Base-by-base conservation (phyloP, 2,888 invertebrate species). In the Lasioglossum marginatum region DNA sequence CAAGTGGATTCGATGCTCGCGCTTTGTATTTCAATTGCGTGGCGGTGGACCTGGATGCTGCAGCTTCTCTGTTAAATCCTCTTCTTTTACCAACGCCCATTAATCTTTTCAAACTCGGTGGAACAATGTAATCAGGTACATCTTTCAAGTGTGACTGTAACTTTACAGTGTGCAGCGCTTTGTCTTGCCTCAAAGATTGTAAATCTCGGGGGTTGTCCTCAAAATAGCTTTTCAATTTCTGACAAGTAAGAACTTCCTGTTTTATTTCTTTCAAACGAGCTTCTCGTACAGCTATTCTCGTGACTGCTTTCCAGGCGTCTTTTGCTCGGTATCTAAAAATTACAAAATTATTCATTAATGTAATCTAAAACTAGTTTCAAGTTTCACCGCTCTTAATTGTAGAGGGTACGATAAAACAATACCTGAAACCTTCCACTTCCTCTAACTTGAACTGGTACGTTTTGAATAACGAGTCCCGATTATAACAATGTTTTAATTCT, bases 231-330 rank as follows among this genome's bases (percentile, higher is more conserved):
- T 98, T 99, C 37, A 99, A 95, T 95, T 98, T 99, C 94, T 98
- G 97, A 87, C 98, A 99, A 95, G 98, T 98, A 87, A 99, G 96
- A 82, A 99, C 97, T 96, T 99, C 99, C 83, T 97, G 97, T 95
- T 98, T 98, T 91, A 99, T 99, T 96, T 99, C 99, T 94, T 98
- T 98, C 75, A 99, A 96, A 37, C 99, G 96, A 0, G 99, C 99
- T 95, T 99, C 99, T 73, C 98, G 96, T 2, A 99, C 97, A 0
- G 99, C 99, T 85, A 98, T 97, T 92, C 98, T 97, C 0, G 99
- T 99, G 14, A 99, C 98, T 1, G 99, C 98, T 92, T 98, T 97
- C 98, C 99, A 98, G 5, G 99, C 99, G 96, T 99, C 99, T 93
- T 97, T 97, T 0, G 99, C 98, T 90, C 99, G 96, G 95, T 99